Conservation (phyloP, 2,113 vertebrate species). For the Dipodomys merriami region DNA sequence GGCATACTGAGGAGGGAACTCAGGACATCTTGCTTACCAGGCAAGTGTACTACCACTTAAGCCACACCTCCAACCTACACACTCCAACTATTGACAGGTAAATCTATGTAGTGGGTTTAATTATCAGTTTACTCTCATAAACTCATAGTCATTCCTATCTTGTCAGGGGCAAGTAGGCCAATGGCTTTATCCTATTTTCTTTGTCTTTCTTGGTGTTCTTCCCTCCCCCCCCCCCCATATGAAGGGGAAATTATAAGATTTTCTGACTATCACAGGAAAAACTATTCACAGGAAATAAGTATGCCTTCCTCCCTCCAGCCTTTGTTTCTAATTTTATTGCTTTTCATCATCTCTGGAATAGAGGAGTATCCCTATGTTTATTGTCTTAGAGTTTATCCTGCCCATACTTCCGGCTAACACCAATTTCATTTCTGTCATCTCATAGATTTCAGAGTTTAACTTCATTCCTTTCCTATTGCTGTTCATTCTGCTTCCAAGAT, state of each 20-base stretch:
- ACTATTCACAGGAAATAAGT: neutral
- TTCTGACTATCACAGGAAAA: neutral
- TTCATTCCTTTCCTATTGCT: neutral
- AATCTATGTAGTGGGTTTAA: neutral
- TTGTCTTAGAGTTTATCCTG: neutral
- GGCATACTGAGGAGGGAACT: no score
- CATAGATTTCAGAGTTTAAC: neutral
- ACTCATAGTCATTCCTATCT: neutral
- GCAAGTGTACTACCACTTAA: no score
- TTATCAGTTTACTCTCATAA: neutral
- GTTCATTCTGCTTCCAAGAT: neutral
- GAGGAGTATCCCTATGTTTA: neutral
- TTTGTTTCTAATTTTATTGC: slow-evolving; percentile 2
- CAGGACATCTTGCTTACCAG: no score
- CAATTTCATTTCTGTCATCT: neutral
- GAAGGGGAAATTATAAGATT: neutral
- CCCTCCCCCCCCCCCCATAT: neutral
- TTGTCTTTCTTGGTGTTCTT: neutral
- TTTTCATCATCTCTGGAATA: slow-evolving; percentile 15
- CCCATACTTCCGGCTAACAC: neutral
- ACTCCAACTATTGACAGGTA: neutral
- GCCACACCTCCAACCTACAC: neutral
- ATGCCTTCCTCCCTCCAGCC: neutral
- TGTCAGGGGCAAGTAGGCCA: neutral
- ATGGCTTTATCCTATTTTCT: neutral